Percentiles rank a stretch among this genome's conserved stretches.
Evolutionary conservation across 1,140 invertebrate species (phyloP).

Genomic region (Samia ricini): DNA sequence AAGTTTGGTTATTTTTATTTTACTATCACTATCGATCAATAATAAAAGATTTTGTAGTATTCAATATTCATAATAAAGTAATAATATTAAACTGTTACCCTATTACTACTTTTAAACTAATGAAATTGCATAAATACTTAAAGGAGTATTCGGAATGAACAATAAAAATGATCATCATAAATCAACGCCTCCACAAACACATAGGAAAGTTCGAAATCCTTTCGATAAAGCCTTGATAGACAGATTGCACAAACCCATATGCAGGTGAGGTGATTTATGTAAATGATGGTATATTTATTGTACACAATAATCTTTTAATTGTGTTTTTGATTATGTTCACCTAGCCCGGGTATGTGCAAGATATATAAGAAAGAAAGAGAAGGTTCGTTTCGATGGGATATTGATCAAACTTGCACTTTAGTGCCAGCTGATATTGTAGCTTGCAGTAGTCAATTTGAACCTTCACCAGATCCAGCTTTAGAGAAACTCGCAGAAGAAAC

Average conservation of each 20-base stretch:
- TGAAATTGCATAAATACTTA: neutral
- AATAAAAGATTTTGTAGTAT: no score
- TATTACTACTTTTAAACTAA: no score
- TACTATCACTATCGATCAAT: no score
- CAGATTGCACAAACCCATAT: conserved; percentile 67
- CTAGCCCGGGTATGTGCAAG: conserved; percentile 75
- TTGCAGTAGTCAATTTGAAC: conserved; percentile 73
- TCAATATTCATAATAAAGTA: no score
- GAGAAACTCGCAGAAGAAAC: conserved; percentile 72
- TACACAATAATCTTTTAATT: neutral
- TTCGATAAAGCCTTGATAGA: conserved; percentile 73
- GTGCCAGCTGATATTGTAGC: conserved; percentile 69
- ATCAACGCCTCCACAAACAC: conserved; percentile 62
- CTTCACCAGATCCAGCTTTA: conserved; percentile 69
- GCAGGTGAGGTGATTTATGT: conserved; percentile 54
- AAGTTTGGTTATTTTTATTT: no score
- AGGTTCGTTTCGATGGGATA: conserved; percentile 70
- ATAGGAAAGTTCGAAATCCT: conserved; percentile 67
- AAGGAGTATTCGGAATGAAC: conserved; percentile 66
- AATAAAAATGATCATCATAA: conserved; percentile 56
- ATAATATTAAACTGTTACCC: no score
- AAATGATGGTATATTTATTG: neutral
- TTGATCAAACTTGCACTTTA: conserved; percentile 67
- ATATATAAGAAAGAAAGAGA: conserved; percentile 65
- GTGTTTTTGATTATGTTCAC: conserved; percentile 25